Percentiles rank a stretch among this genome's conserved stretches.
These are phyloP conservation scores for Manis crassicaudata DNA, from an alignment of 2,797 vertebrate genomes.

Conservation along the genomic window DNA sequence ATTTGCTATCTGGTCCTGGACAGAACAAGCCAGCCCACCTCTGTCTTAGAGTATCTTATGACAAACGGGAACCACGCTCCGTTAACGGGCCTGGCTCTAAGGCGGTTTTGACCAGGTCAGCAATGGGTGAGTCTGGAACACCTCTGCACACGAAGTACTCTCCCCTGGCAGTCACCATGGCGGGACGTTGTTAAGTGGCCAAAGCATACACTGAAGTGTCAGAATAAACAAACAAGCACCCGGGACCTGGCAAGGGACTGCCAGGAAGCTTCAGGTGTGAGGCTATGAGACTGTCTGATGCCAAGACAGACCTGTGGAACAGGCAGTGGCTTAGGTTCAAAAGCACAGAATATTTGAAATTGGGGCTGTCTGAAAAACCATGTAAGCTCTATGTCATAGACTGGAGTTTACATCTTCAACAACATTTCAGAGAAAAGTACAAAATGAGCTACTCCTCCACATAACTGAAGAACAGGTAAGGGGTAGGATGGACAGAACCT, in stretches of 20 bases:
- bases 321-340: neutral
- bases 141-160: fast-evolving
- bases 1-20: neutral
- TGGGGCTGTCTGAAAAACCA: neutral
- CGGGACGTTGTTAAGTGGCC: neutral
- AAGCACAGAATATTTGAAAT: neutral
- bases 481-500: neutral
- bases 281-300: neutral
- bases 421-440: neutral
- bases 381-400: neutral
- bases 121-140: neutral
- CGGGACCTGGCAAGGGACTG: neutral
- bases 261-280: neutral
- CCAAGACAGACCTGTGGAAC: neutral
- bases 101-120: neutral
- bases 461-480: constrained; percentile 20
- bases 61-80: neutral
- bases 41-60: neutral
- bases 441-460: neutral
- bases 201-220: neutral
- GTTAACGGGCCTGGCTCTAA: neutral
- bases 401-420: neutral
- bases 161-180: neutral
- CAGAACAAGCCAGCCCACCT: neutral
- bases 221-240: neutral